Conservation (phyloP, 1,140 invertebrate genomes). For the Atta cephalotes region DNA sequence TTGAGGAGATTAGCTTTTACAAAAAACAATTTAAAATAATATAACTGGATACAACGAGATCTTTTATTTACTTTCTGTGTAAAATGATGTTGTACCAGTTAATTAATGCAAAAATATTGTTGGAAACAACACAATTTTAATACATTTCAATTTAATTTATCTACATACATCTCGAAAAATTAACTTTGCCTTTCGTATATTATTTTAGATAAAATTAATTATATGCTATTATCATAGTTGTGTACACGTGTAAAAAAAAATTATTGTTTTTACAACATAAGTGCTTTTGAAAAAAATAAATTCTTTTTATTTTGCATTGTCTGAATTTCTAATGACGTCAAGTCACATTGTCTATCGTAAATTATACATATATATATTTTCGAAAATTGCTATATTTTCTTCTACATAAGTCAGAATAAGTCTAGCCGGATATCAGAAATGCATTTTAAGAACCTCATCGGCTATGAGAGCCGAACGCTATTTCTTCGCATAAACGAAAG, state of each 20-base stretch:
- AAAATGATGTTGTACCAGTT: background rate
- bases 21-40: background rate
- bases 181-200: background rate
- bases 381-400: background rate
- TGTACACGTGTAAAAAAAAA: background rate
- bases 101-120: slow-evolving; percentile 2
- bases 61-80: background rate
- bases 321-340: background rate
- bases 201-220: background rate
- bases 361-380: background rate
- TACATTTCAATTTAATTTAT: background rate
- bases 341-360: background rate
- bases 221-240: background rate
- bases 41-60: background rate
- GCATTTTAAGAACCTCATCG: background rate
- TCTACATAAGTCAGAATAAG: background rate
- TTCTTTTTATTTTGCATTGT: background rate
- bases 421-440: background rate
- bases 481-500: slow-evolving; percentile 76
- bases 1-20: background rate
- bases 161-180: background rate
- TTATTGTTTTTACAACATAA: background rate
- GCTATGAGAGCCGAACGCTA: slow-evolving; percentile 1
- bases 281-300: background rate
- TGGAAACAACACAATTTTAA: background rate